Evolutionary conservation across 2,888 invertebrate genomes (phyloP).

Genomic region (Leucophora obtusa): DNA sequence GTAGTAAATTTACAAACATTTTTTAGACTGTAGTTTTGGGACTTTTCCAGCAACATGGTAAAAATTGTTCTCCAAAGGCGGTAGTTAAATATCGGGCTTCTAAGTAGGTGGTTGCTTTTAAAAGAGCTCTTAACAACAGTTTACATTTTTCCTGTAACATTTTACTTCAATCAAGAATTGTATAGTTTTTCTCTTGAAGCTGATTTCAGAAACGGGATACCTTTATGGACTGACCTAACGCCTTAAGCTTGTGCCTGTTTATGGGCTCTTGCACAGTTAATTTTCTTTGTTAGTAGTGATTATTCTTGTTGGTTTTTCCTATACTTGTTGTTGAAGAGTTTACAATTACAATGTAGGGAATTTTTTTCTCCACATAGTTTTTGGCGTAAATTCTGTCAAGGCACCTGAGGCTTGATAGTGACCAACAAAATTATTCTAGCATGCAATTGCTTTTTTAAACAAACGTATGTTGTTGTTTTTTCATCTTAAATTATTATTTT

Average conservation of each 20-base stretch:
- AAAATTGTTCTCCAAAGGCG: too few relatives aligned
- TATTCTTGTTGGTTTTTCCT: constrained; percentile 8
- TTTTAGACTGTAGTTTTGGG: too few relatives aligned
- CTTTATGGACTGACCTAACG: constrained; percentile 15
- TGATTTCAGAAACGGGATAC: too few relatives aligned
- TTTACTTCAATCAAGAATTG: too few relatives aligned
- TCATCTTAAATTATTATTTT: neutral
- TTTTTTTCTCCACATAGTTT: neutral
- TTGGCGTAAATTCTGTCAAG: constrained; percentile 45
- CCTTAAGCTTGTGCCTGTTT: constrained; percentile 28
- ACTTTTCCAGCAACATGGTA: too few relatives aligned
- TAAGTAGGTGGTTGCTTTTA: too few relatives aligned
- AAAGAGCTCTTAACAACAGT: too few relatives aligned
- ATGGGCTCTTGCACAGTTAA: constrained; percentile 19
- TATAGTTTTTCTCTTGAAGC: too few relatives aligned
- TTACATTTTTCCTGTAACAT: too few relatives aligned
- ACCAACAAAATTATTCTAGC: constrained; percentile 64
- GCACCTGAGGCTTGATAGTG: constrained; percentile 64
- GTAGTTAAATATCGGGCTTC: too few relatives aligned
- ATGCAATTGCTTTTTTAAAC: constrained; percentile 46
- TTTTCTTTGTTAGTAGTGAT: constrained; percentile 39
- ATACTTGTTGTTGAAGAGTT: constrained; percentile 13
- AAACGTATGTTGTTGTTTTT: constrained; percentile 15
- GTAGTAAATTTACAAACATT: too few relatives aligned
- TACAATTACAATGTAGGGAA: too few relatives aligned